Base-by-base conservation (phyloP, 2,113 vertebrate species). In the Phaethon lepturus region DNA sequence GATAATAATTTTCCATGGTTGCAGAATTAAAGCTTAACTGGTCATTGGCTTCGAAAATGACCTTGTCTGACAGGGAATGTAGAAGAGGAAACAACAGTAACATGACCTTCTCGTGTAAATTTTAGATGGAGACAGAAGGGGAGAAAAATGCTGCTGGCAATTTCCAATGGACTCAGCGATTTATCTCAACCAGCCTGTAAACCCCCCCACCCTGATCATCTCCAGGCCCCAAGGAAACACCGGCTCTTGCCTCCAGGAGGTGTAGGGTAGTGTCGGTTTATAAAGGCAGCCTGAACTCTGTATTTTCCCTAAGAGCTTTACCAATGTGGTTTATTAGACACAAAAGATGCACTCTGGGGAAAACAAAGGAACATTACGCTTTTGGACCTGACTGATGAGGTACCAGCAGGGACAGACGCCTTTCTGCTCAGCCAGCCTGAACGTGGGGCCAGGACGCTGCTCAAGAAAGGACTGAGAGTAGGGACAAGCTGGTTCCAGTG, bases 1-100 rank as follows among this genome's bases (percentile, higher is more conserved):
- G 93, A 96, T 94, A 96, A 98, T 95, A 45, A 97, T 97, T 96
- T 95, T 94, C 97, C 95, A 96, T 16, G 52, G 86, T 40, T 92
- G 77, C 93, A 91, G 86, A 96, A 97, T 90, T 96, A 92, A 97
- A 93, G 62, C 82, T 92, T 97, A 96, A 96, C 93, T 52, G 81
- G 93, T 90, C 90, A 96, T 82, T 59, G 60, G 62, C 88, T 95
- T 94, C 3, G 0, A 93, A 97, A 97, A 93, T 95, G 96, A 96
- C 97, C 95, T 97, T 97, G 96, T 94, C 96, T 96, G 96, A 97
- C 92, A 97, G 86, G 42, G 91, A 95, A 71, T 76, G 80, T 40
- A 92, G 89, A 88, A 95, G n/a, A 90, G 93, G 95, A 96, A 98
- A 96, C 93, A 95, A 85, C 89, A 92, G 59, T 66, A 88, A 92